Evolutionary conservation across 1,140 invertebrate genomes (phyloP), one percentile per base, ranked within the genome.

Genomic region (Drosophila oshimai): DNA sequence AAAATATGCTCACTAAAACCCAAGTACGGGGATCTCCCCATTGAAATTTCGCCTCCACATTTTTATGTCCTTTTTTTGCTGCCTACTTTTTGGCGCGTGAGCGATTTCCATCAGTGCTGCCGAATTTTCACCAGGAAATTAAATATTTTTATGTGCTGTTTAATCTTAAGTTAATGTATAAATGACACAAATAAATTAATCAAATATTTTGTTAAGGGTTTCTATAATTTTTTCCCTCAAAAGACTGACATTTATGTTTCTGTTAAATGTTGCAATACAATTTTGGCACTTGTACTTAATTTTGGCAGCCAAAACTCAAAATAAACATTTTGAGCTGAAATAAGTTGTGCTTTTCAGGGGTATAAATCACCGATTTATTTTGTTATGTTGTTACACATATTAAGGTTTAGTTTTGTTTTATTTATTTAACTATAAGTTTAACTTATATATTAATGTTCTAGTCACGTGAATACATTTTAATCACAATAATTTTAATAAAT

Each of bases 71-170:
- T 5, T 15, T 39, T 69, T 50, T 1, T 42, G 47, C 41, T 73
- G 70, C 55, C 68, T 73, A 64, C 47, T 54, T 62, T 62, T 70
- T 15, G 55, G 57, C 58, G 68, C 57, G 57, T 72, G 44, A 65
- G 28, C 9, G 24, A 62, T 44, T 60, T 33, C 9, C 28, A 62
- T 20, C 37, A 60, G 58, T 60, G 58, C 2, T 61, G 58, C 2
- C 20, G 53, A 6, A 20, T 28, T 58, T 22, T 9, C 2, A 51
- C 1, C 18, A 20, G 20, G 1, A 37, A 24, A 10, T 5, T 22
- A 24, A 10, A 9, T 22, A 24, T 31, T 20, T 54, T n/a, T 7
- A 9, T n/a, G n/a, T n/a, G n/a, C n/a, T n/a, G n/a, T n/a, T n/a
- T n/a, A n/a, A n/a, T n/a, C n/a, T n/a, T n/a, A n/a, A n/a, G n/a